phyloP scores from a whole-genome alignment of 2,797 vertebrate genomes.

The Sitta carolinensis region DNA sequence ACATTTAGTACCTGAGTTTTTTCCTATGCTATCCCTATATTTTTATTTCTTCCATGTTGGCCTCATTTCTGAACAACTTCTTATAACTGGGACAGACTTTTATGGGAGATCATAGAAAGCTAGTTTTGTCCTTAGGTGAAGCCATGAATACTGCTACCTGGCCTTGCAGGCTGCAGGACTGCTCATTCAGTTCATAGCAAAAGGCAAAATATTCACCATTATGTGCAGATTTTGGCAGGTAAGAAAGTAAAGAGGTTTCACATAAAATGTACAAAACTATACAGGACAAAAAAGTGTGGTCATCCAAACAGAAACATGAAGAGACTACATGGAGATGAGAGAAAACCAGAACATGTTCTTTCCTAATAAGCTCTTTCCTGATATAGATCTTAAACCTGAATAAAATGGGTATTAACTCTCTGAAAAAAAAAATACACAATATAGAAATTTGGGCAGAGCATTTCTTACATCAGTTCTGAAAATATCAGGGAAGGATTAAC shows the following conservation, averaged over 20 bases:
- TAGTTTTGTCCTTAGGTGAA: conserved; percentile 8
- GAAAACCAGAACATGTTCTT: not conserved
- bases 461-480: not conserved
- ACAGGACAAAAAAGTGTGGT: conserved; percentile 10
- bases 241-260: conserved; percentile 39
- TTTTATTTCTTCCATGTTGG: not conserved
- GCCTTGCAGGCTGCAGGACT: not conserved
- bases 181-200: not conserved
- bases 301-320: conserved; percentile 45
- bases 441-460: not conserved
- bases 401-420: not conserved
- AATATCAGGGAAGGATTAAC: not conserved
- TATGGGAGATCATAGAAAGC: not conserved
- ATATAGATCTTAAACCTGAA: not conserved
- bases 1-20: not conserved
- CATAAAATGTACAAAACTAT: conserved; percentile 30
- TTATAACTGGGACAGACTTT: not conserved
- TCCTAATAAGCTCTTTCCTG: not conserved
- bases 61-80: conserved; percentile 16
- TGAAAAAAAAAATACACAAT: not conserved
- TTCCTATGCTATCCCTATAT: not conserved
- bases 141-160: not conserved
- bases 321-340: not conserved
- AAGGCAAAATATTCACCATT: not conserved
- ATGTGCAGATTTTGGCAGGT: not conserved